These are phyloP conservation scores for Echinarachnius parma DNA, from an alignment of 53 echinoderm and acorn worm genomes.

Conservation along the genomic window DNA sequence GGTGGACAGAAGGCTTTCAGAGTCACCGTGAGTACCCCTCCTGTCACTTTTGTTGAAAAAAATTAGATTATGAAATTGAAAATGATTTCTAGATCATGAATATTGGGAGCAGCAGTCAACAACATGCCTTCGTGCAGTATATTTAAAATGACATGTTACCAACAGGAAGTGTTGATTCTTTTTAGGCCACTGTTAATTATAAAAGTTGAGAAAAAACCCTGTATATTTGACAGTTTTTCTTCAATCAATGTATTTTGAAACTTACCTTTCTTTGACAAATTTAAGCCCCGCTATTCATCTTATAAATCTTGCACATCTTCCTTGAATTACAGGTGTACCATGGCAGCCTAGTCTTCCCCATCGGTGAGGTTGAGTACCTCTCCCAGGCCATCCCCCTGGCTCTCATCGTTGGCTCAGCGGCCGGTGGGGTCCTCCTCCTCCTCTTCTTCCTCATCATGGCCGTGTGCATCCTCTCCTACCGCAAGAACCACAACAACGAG, in stretches of 20 bases:
- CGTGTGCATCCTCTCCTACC: conserved; percentile 54
- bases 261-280: background rate
- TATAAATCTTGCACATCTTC: background rate
- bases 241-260: background rate
- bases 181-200: too few relatives aligned
- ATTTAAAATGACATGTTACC: too few relatives aligned
- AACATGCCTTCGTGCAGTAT: too few relatives aligned
- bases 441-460: conserved; percentile 58
- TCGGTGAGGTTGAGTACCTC: conserved; percentile 74
- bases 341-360: conserved; percentile 63
- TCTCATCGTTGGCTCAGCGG: conserved; percentile 50
- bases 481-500: conserved; percentile 67
- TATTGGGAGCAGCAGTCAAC: too few relatives aligned
- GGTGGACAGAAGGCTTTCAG: conserved; percentile 33
- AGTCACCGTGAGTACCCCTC: conserved; percentile 69
- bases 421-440: conserved; percentile 37
- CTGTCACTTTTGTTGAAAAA: too few relatives aligned
- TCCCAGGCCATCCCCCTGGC: conserved; percentile 41
- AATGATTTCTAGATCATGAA: too few relatives aligned
- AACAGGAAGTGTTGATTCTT: too few relatives aligned
- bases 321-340: conserved; percentile 60
- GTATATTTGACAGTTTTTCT: too few relatives aligned
- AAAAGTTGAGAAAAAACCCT: too few relatives aligned
- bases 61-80: too few relatives aligned
- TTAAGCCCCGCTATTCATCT: background rate